A percentile compares a stretch with the other conserved stretches of the same genome.
phyloP scores from a whole-genome alignment of 2,888 invertebrate genomes.

The Melanostoma mellinum region DNA sequence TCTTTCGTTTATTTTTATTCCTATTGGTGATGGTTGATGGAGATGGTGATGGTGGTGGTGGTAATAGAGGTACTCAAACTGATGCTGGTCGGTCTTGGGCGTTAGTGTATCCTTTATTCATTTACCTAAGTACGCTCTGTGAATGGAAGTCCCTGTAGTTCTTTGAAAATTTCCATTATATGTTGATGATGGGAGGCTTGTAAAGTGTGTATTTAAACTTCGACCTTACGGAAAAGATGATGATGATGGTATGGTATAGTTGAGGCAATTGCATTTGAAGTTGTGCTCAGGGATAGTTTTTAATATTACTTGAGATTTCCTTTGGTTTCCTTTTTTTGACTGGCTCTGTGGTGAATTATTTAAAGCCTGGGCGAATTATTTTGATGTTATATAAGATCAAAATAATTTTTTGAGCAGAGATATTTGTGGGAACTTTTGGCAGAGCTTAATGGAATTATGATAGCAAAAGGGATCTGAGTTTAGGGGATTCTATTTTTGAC shows the following conservation, averaged over 20 bases:
- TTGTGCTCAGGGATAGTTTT: constrained; percentile 61
- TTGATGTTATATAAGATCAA: constrained; percentile 39
- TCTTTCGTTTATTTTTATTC: neutral
- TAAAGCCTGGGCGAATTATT: constrained; percentile 62
- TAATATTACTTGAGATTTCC: constrained; percentile 64
- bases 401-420: neutral
- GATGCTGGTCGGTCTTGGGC: neutral
- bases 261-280: constrained; percentile 59
- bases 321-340: constrained; percentile 40
- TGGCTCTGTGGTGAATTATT: constrained; percentile 57
- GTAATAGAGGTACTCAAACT: no score
- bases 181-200: constrained; percentile 24
- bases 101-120: constrained; percentile 54
- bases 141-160: constrained; percentile 32
- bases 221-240: constrained; percentile 45
- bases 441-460: constrained; percentile 63
- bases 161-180: constrained; percentile 44
- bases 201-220: constrained; percentile 63
- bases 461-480: neutral
- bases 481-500: constrained; percentile 10
- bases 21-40: neutral
- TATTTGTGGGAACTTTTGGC: constrained; percentile 55
- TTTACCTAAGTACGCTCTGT: constrained; percentile 60
- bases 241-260: constrained; percentile 2
- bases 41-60: neutral